Conservation (phyloP, 2,888 invertebrate species). For the Hofmannophila pseudospretella region DNA sequence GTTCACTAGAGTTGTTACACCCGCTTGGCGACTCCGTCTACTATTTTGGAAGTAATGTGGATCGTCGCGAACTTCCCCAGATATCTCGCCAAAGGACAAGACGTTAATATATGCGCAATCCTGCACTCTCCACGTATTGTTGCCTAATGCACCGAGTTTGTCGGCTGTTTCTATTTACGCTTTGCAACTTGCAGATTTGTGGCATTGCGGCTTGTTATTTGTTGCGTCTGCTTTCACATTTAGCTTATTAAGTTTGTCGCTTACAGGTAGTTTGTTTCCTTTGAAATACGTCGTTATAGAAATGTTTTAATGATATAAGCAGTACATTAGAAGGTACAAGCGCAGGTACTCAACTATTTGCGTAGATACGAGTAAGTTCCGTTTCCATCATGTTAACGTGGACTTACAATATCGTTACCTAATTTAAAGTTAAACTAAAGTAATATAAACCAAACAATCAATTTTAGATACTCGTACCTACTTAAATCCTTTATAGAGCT, state of each 20-base stretch:
- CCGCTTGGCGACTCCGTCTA: conserved; percentile 49
- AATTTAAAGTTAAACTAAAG: too few relatives aligned
- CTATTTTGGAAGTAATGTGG: conserved; percentile 73
- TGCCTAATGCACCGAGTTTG: conserved; percentile 64
- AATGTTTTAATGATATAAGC: neutral
- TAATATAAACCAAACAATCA: too few relatives aligned
- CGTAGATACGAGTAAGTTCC: too few relatives aligned
- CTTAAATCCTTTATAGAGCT: too few relatives aligned
- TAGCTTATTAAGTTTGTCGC: conserved; percentile 5
- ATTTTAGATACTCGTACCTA: too few relatives aligned
- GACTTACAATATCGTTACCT: too few relatives aligned
- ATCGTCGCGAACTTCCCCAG: conserved; percentile 67
- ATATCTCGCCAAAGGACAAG: conserved; percentile 74
- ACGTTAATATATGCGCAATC: conserved; percentile 74
- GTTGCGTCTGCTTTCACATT: conserved; percentile 16
- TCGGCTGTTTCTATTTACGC: conserved; percentile 59
- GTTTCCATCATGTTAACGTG: too few relatives aligned
- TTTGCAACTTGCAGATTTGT: conserved; percentile 38
- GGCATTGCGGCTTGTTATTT: conserved; percentile 26
- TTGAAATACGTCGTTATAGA: conserved; percentile 5
- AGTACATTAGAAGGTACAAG: too few relatives aligned
- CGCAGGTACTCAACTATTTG: too few relatives aligned
- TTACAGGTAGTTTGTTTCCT: conserved; percentile 13
- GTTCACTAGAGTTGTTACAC: conserved; percentile 22
- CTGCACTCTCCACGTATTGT: conserved; percentile 65